phyloP scores from a whole-genome alignment of 2,888 invertebrate genomes.

The Trissolcus japonicus region DNA sequence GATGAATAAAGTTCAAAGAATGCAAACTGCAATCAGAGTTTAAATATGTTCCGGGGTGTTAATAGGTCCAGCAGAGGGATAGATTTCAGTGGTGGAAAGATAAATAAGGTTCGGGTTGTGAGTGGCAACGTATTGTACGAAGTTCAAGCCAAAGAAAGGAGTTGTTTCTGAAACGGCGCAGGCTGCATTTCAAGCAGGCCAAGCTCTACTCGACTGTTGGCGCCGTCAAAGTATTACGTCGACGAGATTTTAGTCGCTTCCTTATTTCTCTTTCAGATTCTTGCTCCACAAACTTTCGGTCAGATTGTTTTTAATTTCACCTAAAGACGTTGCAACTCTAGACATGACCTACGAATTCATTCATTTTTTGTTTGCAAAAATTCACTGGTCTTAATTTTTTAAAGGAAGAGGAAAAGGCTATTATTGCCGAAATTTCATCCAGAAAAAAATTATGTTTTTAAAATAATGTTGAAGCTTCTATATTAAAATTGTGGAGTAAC shows the following conservation, averaged over 20 bases:
- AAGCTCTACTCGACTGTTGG: conserved; percentile 61
- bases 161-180: conserved; percentile 61
- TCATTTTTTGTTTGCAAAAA: too few relatives aligned
- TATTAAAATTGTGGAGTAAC: too few relatives aligned
- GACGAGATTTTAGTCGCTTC: conserved; percentile 52
- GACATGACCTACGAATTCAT: too few relatives aligned
- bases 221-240: conserved; percentile 60
- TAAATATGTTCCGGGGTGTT: conserved; percentile 31
- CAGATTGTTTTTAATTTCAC: conserved; percentile 9
- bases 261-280: conserved; percentile 2
- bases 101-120: conserved; percentile 50
- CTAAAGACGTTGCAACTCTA: neutral
- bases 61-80: conserved; percentile 23
- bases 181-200: conserved; percentile 66
- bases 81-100: conserved; percentile 32
- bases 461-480: too few relatives aligned
- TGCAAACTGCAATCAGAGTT: conserved; percentile 33
- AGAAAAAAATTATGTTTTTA: too few relatives aligned
- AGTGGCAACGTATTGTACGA: conserved; percentile 47
- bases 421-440: too few relatives aligned
- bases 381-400: too few relatives aligned
- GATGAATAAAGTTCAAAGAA: conserved; percentile 8
- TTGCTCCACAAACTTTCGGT: conserved; percentile 1
- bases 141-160: conserved; percentile 43
- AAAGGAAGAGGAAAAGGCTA: too few relatives aligned